Conservation (phyloP, 2,888 invertebrate genomes). For the Catocala fraxini region DNA sequence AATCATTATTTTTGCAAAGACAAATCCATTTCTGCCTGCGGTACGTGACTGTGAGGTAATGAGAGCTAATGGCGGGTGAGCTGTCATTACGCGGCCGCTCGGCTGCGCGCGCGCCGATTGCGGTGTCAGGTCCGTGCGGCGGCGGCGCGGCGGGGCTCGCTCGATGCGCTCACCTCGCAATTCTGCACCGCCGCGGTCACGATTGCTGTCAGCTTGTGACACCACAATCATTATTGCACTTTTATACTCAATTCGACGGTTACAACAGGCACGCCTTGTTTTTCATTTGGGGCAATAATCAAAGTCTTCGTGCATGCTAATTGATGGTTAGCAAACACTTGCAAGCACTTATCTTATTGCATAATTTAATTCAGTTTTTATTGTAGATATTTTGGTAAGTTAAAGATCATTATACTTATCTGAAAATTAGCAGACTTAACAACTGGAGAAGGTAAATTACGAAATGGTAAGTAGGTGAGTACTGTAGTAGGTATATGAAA, state of each 20-base stretch:
- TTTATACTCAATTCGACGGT: slow-evolving; percentile 53
- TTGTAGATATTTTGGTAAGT: slow-evolving; percentile 6
- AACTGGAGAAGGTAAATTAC: neutral
- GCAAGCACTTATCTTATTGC: slow-evolving; percentile 18
- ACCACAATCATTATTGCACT: slow-evolving; percentile 62
- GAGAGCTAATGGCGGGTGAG: slow-evolving; percentile 80
- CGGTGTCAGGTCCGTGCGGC: slow-evolving; percentile 47
- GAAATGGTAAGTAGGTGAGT: neutral
- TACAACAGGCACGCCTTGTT: slow-evolving; percentile 41
- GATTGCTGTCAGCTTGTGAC: slow-evolving; percentile 65
- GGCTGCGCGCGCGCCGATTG: slow-evolving; percentile 49
- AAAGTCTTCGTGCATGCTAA: slow-evolving; percentile 33
- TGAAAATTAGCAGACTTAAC: neutral
- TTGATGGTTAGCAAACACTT: slow-evolving; percentile 33
- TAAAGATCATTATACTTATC: neutral
- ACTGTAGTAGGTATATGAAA: too few relatives aligned
- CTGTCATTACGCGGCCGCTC: slow-evolving; percentile 78
- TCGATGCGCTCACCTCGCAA: slow-evolving; percentile 45
- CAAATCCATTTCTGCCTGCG: slow-evolving; percentile 85
- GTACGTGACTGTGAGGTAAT: slow-evolving; percentile 86
- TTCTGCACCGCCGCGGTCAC: slow-evolving; percentile 54
- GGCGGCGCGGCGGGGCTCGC: slow-evolving; percentile 32
- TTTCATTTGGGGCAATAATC: slow-evolving; percentile 37
- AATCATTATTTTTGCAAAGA: slow-evolving; percentile 87
- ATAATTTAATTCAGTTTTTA: slow-evolving; percentile 32